Percentiles rank a stretch among this genome's conserved stretches.
These are phyloP conservation scores for Theonella swinhoei DNA, from an alignment of 37 sponge, comb jelly and placozoan genomes.

Conservation along the genomic window DNA sequence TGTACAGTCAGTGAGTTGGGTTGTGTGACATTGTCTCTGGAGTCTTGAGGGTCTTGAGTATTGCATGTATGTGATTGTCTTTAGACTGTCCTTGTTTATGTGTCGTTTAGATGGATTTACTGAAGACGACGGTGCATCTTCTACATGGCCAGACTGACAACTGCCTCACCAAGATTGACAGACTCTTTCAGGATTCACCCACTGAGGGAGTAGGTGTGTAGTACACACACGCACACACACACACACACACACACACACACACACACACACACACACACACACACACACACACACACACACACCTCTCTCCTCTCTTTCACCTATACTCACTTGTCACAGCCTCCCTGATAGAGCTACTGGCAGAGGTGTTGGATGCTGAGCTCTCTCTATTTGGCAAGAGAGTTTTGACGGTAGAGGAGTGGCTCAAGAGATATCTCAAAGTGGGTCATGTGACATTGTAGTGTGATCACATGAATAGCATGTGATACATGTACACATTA, in stretches of 20 bases:
- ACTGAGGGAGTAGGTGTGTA: conserved; percentile 61
- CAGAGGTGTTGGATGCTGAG: conserved; percentile 73
- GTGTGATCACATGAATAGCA: background rate
- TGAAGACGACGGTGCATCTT: conserved; percentile 54
- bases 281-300: too few relatives aligned
- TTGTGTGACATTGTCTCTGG: background rate
- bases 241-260: too few relatives aligned
- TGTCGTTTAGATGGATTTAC: conserved; percentile 63
- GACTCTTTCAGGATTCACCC: conserved; percentile 66
- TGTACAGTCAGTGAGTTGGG: background rate
- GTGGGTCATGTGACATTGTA: conserved; percentile 10
- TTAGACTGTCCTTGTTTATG: background rate
- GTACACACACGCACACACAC: too few relatives aligned
- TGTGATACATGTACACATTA: background rate
- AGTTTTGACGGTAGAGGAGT: conserved; percentile 60
- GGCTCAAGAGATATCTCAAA: conserved; percentile 72
- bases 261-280: too few relatives aligned
- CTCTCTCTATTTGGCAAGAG: conserved; percentile 69
- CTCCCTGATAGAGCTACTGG: conserved; percentile 66
- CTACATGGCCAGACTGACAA: conserved; percentile 77
- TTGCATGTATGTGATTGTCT: background rate
- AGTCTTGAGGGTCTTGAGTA: background rate
- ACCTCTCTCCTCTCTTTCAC: too few relatives aligned
- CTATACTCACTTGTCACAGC: too few relatives aligned
- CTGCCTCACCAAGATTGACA: conserved; percentile 76